Base-by-base conservation (phyloP, 2,888 invertebrate genomes). In the Polylopha cassiicola region DNA sequence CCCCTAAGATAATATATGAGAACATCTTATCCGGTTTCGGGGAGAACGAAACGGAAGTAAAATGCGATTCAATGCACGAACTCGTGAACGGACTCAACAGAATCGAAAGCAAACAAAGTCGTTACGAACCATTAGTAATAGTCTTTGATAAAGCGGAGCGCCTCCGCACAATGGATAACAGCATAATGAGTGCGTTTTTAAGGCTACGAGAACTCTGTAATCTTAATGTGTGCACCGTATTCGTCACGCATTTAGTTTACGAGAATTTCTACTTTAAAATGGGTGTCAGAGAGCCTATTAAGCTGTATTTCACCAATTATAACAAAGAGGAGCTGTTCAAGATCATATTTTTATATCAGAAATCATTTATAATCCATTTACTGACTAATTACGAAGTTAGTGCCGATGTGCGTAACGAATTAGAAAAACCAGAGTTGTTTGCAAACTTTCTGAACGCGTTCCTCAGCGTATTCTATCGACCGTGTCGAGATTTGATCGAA, bases 401-500 rank as follows among this genome's bases (percentile, higher is more conserved):
- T 36, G 53, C 58, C 58, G 55, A 62, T 23, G 53, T 75, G 15
- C 61, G 57, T 55, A 43, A 47, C 22, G 79, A 81, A 53, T 61
- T 86, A 31, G 61, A 69, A 47, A 73, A 72, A 51, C 76, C 77
- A 27, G 87, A 88, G 46, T 88, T 95, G 60, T 97, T 93, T 71
- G 86, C 85, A 28, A 92, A 91, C 75, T 97, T 95, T 75, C 75
- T 96, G 32, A 93, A 90, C 70, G 88, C 95, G 28, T 92, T 96
- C 65, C 80, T 97, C 3, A 92, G 93, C 51, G 92, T 95, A 20
- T 97, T 95, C 74, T 92, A 92, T 61, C 87, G 92, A 58, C 92
- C 91, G 15, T 96, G 96, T 73, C 87, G 95, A 11, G 95, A 96
- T 86, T 73, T 97, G 30, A 91, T 91, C 13, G 97, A 97, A 74